Conservation (phyloP, 2,797 vertebrate genomes). For the Cossypha niveicapilla region DNA sequence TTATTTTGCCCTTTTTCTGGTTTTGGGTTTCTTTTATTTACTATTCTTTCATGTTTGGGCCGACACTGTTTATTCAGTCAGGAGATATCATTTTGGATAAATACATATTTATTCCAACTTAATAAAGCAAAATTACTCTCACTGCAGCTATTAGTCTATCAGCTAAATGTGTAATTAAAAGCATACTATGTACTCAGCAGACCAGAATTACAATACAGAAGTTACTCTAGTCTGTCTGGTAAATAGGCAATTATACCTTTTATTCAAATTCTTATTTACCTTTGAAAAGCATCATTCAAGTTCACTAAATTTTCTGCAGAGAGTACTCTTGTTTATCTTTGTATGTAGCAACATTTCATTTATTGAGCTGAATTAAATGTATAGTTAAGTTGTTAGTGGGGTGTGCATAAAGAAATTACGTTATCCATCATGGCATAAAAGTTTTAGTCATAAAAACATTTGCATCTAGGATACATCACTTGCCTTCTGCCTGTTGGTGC, state of each 20-base stretch:
- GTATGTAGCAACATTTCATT: neutral
- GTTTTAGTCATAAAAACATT: neutral
- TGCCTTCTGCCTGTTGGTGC: neutral
- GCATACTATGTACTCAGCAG: conserved; percentile 6
- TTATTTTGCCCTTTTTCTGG: neutral
- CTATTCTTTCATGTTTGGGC: neutral
- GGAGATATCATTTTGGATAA: neutral
- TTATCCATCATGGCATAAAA: neutral
- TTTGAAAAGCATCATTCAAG: neutral
- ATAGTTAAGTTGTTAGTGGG: neutral
- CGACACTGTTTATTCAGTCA: neutral
- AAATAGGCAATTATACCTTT: neutral
- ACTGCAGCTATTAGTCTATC: conserved; percentile 19
- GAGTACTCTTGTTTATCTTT: neutral
- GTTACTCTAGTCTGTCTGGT: neutral
- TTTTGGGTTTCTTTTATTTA: neutral
- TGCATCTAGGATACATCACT: neutral
- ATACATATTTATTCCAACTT: conserved; percentile 42
- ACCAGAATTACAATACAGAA: conserved; percentile 32
- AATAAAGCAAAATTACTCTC: conserved; percentile 21
- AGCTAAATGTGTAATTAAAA: conserved; percentile 33
- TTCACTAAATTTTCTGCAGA: neutral
- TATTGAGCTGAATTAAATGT: neutral
- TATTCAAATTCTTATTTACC: conserved; percentile 36
- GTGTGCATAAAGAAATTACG: neutral